phyloP scores from a whole-genome alignment of 2,797 vertebrate genomes.

The Halcyon leucocephala region DNA sequence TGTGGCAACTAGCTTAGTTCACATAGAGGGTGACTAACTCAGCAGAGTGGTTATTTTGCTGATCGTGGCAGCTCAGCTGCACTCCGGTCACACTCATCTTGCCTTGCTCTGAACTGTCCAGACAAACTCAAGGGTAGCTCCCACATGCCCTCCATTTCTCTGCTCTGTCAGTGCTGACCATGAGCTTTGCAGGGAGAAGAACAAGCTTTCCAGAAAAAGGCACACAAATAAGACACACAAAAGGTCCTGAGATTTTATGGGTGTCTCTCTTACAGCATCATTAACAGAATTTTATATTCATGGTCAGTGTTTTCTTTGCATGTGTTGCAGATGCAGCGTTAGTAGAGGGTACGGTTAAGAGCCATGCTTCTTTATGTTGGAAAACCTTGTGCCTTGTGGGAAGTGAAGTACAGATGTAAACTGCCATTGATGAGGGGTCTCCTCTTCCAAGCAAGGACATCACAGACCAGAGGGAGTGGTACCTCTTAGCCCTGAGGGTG shows the following conservation, averaged over 20 bases:
- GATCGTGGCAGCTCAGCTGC: background rate
- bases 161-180: background rate
- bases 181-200: background rate
- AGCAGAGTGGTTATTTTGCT: background rate
- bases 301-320: background rate
- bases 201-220: rapidly evolving
- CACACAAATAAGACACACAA: background rate
- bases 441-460: background rate
- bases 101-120: background rate
- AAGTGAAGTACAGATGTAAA: background rate
- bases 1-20: background rate
- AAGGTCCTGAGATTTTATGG: background rate
- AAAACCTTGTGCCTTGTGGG: background rate
- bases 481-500: background rate
- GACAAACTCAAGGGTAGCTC: background rate
- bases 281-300: background rate
- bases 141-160: background rate
- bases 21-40: background rate
- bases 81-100: background rate
- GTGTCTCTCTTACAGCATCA: background rate
- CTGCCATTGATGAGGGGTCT: background rate
- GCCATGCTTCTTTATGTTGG: rapidly evolving
- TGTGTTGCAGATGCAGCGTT: background rate
- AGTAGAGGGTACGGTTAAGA: background rate
- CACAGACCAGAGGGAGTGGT: background rate